These are phyloP conservation scores for Nomada ruficornis DNA, from an alignment of 2,888 invertebrate genomes.

Conservation along the genomic window DNA sequence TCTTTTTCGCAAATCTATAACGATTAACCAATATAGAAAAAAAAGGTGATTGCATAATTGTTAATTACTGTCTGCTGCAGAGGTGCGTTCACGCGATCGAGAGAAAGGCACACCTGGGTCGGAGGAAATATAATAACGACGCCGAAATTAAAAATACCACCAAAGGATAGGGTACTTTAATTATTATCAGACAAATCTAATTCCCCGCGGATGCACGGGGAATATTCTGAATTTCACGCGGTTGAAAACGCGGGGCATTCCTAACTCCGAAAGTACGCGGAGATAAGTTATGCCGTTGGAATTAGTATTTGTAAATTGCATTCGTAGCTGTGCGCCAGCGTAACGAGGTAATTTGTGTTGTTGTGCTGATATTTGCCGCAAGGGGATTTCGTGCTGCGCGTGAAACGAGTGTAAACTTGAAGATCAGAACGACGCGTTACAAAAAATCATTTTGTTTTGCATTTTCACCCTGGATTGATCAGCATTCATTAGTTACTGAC, in stretches of 20 bases:
- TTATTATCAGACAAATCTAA: slow-evolving; percentile 46
- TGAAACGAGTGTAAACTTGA: neutral
- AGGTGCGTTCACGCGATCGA: neutral
- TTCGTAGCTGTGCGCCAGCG: slow-evolving; percentile 29
- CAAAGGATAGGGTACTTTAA: slow-evolving; percentile 23
- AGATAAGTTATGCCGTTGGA: slow-evolving; percentile 35
- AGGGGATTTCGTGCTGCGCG: neutral
- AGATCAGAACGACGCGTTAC: neutral
- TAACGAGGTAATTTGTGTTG: slow-evolving; percentile 42
- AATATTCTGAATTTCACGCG: slow-evolving; percentile 45
- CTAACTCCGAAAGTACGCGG: slow-evolving; percentile 32
- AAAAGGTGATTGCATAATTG: slow-evolving; percentile 5
- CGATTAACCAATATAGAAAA: too few relatives aligned
- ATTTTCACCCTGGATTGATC: too few relatives aligned
- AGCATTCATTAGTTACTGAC: neutral
- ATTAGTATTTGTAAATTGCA: slow-evolving; percentile 46
- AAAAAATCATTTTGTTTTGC: too few relatives aligned
- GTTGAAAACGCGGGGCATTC: slow-evolving; percentile 21
- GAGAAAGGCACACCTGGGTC: neutral
- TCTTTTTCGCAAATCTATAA: too few relatives aligned
- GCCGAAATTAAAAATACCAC: slow-evolving; percentile 28
- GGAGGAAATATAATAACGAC: slow-evolving; percentile 21
- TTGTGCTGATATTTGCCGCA: slow-evolving; percentile 10
- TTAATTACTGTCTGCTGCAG: slow-evolving; percentile 11
- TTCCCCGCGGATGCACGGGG: neutral